Evolutionary conservation across 1,140 invertebrate genomes (phyloP).

Genomic region (Leucophenga varia): DNA sequence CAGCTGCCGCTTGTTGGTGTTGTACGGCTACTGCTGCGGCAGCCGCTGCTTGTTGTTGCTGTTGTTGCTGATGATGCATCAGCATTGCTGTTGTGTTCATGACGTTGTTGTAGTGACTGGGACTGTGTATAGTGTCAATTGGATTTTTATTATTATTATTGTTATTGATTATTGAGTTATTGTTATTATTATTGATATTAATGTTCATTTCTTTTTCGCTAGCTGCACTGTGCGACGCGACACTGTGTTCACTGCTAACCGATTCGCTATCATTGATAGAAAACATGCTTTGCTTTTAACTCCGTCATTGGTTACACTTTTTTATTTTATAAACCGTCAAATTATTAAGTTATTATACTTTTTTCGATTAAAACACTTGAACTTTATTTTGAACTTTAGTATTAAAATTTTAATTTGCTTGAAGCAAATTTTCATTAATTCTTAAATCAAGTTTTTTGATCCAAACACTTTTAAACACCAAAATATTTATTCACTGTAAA

Average conservation of each 20-base stretch:
- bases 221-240: slow-evolving; percentile 16
- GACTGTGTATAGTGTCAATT: slow-evolving; percentile 12
- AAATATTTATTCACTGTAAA: no score
- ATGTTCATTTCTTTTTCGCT: slow-evolving; percentile 55
- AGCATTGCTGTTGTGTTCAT: slow-evolving; percentile 53
- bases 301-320: slow-evolving; percentile 34
- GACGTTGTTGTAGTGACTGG: slow-evolving; percentile 8
- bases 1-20: slow-evolving; percentile 31
- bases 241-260: slow-evolving; percentile 67
- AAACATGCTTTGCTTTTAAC: slow-evolving; percentile 58
- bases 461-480: no score
- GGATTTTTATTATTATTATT: slow-evolving; percentile 54
- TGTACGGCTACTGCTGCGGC: slow-evolving; percentile 25
- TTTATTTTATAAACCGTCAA: slow-evolving; percentile 10
- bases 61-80: slow-evolving; percentile 52
- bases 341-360: background rate
- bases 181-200: slow-evolving; percentile 54
- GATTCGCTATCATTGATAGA: slow-evolving; percentile 70
- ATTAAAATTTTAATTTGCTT: no score
- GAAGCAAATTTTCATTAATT: no score
- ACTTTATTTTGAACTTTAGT: no score
- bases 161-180: slow-evolving; percentile 34
- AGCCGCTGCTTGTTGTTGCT: slow-evolving; percentile 21
- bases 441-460: no score
- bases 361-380: no score